Evolutionary conservation across 2,888 invertebrate genomes (phyloP).

Genomic region (Pollenia labialis): DNA sequence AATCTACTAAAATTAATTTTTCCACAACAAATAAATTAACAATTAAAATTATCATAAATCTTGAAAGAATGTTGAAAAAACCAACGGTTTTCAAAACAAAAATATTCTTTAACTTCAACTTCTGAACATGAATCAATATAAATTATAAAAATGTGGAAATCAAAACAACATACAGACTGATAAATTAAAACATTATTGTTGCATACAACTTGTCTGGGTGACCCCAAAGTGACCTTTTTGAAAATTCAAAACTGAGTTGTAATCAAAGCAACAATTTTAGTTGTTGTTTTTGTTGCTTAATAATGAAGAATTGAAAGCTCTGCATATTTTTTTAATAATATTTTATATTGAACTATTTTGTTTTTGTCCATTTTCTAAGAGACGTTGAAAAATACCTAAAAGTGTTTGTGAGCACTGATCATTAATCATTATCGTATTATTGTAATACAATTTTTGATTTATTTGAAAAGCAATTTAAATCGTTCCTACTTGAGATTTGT

Average conservation of each 20-base stretch:
- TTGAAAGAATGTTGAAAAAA: not conserved
- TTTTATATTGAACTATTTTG: not conserved
- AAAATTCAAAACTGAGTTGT: constrained; percentile 4
- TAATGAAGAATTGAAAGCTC: not conserved
- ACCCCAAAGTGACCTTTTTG: constrained; percentile 28
- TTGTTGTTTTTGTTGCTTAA: constrained; percentile 6
- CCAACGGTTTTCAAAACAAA: not conserved
- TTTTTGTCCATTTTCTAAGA: not conserved
- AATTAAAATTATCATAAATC: constrained; percentile 1
- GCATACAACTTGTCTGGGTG: constrained; percentile 23
- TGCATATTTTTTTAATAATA: not conserved
- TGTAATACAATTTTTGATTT: constrained; percentile 18
- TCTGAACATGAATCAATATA: constrained; percentile 25
- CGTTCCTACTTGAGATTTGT: not conserved
- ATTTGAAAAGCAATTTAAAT: not conserved
- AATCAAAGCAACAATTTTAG: constrained; percentile 29
- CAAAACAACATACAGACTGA: constrained; percentile 13
- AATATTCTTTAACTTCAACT: not conserved
- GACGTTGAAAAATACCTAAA: not conserved
- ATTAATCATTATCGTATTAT: constrained; percentile 53
- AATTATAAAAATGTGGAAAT: constrained; percentile 25
- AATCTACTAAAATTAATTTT: not conserved
- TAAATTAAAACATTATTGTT: constrained; percentile 15
- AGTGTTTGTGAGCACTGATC: constrained; percentile 1
- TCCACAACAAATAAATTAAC: not conserved